Base-by-base conservation (phyloP, 2,113 vertebrate species). In the Xiphias gladius region DNA sequence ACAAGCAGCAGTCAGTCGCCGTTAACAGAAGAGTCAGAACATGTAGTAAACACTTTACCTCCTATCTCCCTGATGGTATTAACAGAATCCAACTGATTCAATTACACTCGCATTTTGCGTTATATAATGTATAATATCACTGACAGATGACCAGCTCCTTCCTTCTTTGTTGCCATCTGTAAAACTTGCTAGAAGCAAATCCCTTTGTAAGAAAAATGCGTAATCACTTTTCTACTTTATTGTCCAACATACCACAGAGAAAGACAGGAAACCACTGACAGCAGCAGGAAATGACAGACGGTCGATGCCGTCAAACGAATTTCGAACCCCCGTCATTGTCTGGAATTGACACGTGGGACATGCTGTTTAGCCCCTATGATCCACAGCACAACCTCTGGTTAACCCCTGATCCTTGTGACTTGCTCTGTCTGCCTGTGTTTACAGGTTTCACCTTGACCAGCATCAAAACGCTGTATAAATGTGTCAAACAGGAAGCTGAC, bases 401-500 rank as follows among this genome's bases (percentile, higher is more conserved):
- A 76, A 91, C 85, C 89, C 72, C 64, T 39, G 37, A 65, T 62
- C 76, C 73, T 46, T 54, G 14, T n/a, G 78, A 88, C 82, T 82
- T 64, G 73, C 81, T 78, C 76, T 10, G 80, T 46, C 82, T 76
- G 83, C 24, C 24, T 3, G 14, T 75, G 82, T 88, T 80, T 76
- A 82, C 72, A 39, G 73, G 35, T 76, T 87, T 94, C 85, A 92
- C 90, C 81, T 93, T 89, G 80, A 90, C 86, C 78, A 83, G 75
- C 35, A 28, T 78, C 78, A 80, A 82, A 90, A 83, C 82, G 70
- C 61, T 61, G 55, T 43, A 64, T 67, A 54, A 82, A 82, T 71
- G 72, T 82, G 86, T 92, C 88, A 67, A 67, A 85, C 73, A 91
- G 94, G 94, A 95, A 94, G 77, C 78, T 86, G 78, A 83, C 83